phyloP scores from a whole-genome alignment of 2,113 vertebrate species.

The Uropsilus gracilis region DNA sequence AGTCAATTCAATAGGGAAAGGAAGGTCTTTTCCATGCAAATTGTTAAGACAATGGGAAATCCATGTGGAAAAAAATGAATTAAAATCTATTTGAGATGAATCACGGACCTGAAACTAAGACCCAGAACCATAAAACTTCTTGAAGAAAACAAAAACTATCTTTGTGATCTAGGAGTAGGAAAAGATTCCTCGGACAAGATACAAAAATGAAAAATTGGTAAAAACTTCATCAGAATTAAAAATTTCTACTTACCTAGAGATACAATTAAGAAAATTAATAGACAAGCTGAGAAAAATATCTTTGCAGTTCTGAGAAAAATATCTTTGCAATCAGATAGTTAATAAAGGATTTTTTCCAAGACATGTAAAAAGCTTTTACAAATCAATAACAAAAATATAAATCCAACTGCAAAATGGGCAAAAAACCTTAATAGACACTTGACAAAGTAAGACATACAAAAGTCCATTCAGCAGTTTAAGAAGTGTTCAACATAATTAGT shows the following conservation, averaged over 20 bases:
- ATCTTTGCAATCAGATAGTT: neutral
- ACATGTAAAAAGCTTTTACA: neutral
- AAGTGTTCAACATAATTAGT: neutral
- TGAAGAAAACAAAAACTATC: neutral
- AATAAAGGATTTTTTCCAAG: neutral
- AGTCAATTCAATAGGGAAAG: neutral
- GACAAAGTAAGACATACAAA: neutral
- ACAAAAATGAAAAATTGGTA: neutral
- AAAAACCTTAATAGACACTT: neutral
- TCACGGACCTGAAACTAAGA: neutral
- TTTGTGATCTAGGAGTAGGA: neutral
- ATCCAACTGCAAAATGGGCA: neutral
- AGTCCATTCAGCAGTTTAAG: neutral
- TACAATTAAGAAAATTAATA: neutral
- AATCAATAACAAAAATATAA: neutral
- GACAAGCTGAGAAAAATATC: neutral
- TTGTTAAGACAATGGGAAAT: neutral
- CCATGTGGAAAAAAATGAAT: neutral
- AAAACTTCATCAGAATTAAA: neutral
- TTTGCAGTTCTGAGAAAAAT: neutral
- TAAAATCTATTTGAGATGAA: slow-evolving; percentile 21
- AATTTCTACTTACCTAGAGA: neutral
- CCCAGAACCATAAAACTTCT: neutral
- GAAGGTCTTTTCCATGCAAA: neutral
- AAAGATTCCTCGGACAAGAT: neutral